Percentiles rank a stretch among this genome's conserved stretches.
Evolutionary conservation across 2,113 vertebrate species (phyloP).

Genomic region (Sceloporus undulatus): DNA sequence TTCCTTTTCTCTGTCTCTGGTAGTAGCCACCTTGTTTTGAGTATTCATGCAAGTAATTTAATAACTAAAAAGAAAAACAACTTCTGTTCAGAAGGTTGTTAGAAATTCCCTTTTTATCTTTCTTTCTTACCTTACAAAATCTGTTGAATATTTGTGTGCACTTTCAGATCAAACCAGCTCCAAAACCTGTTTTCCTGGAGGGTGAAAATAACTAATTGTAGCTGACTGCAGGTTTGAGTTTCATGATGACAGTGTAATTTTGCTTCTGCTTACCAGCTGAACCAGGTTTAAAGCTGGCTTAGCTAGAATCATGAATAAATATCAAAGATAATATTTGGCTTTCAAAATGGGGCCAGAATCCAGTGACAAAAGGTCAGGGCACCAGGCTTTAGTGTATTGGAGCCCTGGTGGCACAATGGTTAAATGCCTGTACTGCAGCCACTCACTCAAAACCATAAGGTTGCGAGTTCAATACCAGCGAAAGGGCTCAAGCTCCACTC

Average conservation of each 20-base stretch:
- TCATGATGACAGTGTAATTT: conserved; percentile 11
- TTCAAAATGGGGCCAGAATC: conserved; percentile 48
- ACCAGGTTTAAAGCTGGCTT: conserved; percentile 46
- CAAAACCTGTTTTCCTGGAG: conserved; percentile 56
- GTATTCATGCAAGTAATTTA: too few species aligned
- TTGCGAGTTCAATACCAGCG: too few species aligned
- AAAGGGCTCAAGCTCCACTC: too few species aligned
- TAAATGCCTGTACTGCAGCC: too few species aligned
- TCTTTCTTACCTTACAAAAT: not conserved
- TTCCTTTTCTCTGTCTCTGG: too few species aligned
- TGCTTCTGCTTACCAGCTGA: conserved; percentile 30
- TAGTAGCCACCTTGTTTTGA: too few species aligned
- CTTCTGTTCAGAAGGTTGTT: not conserved
- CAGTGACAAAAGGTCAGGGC: not conserved
- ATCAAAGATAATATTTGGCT: conserved; percentile 44
- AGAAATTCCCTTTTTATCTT: not conserved
- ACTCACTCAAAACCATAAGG: too few species aligned
- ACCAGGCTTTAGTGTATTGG: not conserved
- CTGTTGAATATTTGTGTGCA: conserved; percentile 1
- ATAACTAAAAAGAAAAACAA: too few species aligned
- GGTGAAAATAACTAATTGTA: not conserved
- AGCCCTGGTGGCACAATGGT: too few species aligned
- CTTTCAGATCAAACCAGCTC: conserved; percentile 33
- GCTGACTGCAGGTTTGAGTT: conserved; percentile 39
- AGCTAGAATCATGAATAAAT: conserved; percentile 40